Conservation (phyloP, 64 coral and sea anemone genomes). For the Porites lutea region DNA sequence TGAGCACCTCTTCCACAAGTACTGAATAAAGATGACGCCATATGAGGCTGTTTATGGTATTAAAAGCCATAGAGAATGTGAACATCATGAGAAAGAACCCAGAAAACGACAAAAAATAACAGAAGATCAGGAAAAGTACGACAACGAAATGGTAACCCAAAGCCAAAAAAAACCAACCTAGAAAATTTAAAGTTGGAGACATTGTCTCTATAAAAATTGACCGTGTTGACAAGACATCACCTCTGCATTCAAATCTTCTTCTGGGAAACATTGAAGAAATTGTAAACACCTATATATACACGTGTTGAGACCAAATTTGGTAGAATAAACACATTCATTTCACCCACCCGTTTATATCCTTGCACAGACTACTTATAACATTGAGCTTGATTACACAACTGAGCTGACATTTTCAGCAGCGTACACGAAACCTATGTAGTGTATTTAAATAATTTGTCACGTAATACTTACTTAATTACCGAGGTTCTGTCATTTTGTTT, state of each 20-base stretch:
- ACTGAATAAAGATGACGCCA: too few species aligned
- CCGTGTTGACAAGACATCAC: background rate
- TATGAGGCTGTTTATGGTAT: too few species aligned
- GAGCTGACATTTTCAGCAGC: too few species aligned
- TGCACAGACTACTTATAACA: background rate
- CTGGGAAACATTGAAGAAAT: background rate
- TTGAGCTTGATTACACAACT: background rate
- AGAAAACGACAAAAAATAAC: background rate
- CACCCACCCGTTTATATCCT: background rate
- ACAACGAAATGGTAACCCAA: background rate
- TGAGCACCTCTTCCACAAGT: too few species aligned
- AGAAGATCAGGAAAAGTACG: background rate
- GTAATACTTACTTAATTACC: too few species aligned
- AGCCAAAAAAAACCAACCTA: background rate
- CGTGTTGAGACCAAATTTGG: background rate
- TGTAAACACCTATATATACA: background rate
- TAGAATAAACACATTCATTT: background rate
- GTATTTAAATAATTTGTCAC: too few species aligned
- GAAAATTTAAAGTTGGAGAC: conserved; percentile 2
- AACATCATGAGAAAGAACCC: too few species aligned
- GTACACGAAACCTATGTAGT: too few species aligned
- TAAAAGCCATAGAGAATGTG: too few species aligned
- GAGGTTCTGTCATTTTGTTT: too few species aligned
- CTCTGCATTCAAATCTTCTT: conserved; percentile 9
- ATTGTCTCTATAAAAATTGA: background rate